Evolutionary conservation across 2,797 vertebrate species (phyloP), one percentile per base, ranked within the genome.

Genomic region (Pipistrellus nathusii): DNA sequence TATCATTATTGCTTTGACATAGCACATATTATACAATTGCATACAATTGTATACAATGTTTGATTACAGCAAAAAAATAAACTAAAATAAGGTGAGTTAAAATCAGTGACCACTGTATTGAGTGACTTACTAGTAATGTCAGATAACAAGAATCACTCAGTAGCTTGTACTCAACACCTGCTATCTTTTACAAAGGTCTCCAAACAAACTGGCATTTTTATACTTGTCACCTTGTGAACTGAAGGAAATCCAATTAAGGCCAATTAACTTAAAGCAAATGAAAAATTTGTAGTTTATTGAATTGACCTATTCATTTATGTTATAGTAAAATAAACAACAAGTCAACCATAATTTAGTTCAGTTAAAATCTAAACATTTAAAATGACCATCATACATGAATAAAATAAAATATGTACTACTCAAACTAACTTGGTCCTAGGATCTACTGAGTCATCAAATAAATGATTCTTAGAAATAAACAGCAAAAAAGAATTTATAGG

Each of bases 191-290:
- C 84, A 93, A 69, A 66, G n/a, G 6, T 78, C 69, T 84, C 12
- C 9, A 18, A 64, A 18, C 14, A 93, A 87, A 81, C 11, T 68
- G 15, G 2, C 51, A 4, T 77, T 72, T 88, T 94, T n/a, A 64
- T 55, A 59, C 32, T 35, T 17, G 62, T 51, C 53, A 88, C 23
- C 8, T 68, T 82, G 1, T 78, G 1, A 76, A 77, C 15, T 72
- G 41, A 90, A 66, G 30, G 20, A 46, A 76, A 90, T 73, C 27
- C 21, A 83, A 32, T 51, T 25, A 88, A 78, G 38, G n/a, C 69
- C 51, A 35, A 21, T 71, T 89, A 85, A 57, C n/a, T 89, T 57
- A 89, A 35, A 88, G 55, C n/a, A 90, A 77, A n/a, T 44, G 38
- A 84, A 55, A 87, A 76, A 76, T 8, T 27, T 8, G 1, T 48